Evolutionary conservation across 2,113 vertebrate genomes (phyloP).

Genomic region (Dendrocopos noguchii): DNA sequence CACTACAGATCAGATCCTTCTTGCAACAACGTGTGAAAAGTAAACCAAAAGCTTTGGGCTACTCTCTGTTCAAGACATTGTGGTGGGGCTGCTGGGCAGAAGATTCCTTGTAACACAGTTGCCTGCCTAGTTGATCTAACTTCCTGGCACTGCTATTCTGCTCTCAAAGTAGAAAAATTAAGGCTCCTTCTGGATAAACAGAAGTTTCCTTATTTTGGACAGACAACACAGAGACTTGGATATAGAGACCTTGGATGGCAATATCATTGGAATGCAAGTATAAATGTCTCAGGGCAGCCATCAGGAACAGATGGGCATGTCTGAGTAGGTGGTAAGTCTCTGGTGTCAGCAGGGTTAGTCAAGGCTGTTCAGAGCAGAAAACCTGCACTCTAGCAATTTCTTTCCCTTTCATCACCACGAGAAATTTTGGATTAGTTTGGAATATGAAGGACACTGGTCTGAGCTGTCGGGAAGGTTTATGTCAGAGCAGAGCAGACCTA

Average conservation of each 20-base stretch:
- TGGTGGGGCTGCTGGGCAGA: background rate
- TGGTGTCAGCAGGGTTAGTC: slow-evolving; percentile 42
- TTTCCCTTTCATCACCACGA: slow-evolving; percentile 40
- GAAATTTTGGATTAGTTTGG: slow-evolving; percentile 46
- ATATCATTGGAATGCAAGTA: slow-evolving; percentile 3
- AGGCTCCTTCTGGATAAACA: background rate
- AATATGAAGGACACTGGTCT: slow-evolving; percentile 54
- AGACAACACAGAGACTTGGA: background rate
- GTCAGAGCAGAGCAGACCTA: slow-evolving; percentile 23
- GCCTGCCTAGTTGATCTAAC: background rate
- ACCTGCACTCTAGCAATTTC: background rate
- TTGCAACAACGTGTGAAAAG: background rate
- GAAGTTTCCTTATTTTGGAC: background rate
- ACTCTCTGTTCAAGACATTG: background rate
- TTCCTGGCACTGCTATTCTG: background rate
- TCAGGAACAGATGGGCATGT: background rate
- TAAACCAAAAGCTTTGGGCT: background rate
- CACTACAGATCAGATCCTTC: background rate
- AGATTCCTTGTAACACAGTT: background rate
- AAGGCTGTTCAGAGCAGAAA: slow-evolving; percentile 39
- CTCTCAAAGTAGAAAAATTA: background rate
- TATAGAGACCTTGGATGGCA: background rate
- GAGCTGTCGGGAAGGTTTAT: slow-evolving; percentile 51
- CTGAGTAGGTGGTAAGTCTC: slow-evolving; percentile 36
- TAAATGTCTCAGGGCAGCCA: background rate